phyloP scores from a whole-genome alignment of 2,113 vertebrate genomes.

The Smithornis capensis region DNA sequence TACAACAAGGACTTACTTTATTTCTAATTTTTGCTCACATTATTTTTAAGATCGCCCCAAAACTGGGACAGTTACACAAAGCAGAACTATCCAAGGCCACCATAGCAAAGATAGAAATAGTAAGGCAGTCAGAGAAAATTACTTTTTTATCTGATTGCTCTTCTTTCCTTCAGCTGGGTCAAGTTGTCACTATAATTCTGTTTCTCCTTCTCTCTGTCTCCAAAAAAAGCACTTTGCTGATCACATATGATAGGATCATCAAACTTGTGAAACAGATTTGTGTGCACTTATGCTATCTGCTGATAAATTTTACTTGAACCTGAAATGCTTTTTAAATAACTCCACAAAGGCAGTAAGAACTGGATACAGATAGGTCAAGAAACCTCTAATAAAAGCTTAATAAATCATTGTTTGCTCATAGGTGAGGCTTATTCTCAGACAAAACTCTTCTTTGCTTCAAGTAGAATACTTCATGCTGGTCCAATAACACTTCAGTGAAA shows the following conservation, averaged over 20 bases:
- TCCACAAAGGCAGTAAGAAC: background rate
- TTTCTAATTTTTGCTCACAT: background rate
- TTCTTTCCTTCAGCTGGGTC: background rate
- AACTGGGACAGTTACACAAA: background rate
- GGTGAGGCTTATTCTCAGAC: background rate
- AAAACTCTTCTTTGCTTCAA: background rate
- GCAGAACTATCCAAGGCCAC: background rate
- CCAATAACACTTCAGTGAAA: background rate
- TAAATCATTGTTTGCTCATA: background rate
- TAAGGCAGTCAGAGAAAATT: background rate
- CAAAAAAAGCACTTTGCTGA: background rate
- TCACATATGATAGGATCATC: background rate
- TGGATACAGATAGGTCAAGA: background rate
- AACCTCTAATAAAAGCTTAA: background rate
- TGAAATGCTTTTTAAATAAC: background rate
- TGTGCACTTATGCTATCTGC: background rate
- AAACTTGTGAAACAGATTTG: background rate
- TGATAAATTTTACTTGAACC: background rate
- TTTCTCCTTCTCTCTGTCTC: background rate
- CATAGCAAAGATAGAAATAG: background rate
- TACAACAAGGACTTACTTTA: background rate
- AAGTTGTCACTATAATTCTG: background rate
- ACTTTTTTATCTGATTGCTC: background rate
- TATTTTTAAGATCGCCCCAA: background rate
- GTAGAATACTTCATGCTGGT: background rate